phyloP scores from a whole-genome alignment of 2,888 invertebrate genomes.

The Gnatocerus cornutus region DNA sequence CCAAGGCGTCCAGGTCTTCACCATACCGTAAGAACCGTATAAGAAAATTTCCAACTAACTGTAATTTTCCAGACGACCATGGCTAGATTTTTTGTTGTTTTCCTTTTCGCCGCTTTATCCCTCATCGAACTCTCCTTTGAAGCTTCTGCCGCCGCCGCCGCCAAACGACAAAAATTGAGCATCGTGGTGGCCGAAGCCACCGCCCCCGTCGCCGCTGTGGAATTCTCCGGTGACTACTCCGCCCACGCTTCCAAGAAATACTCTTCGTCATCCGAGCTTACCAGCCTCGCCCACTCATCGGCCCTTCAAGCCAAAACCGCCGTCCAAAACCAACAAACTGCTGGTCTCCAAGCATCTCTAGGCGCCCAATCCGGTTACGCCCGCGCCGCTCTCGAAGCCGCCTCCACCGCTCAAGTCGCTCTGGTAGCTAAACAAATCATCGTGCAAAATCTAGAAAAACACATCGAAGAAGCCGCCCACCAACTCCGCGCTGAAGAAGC shows the following conservation, averaged over 20 bases:
- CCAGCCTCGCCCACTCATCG: constrained; percentile 79
- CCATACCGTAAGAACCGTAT: background rate
- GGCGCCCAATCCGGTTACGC: constrained; percentile 82
- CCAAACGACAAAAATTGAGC: constrained; percentile 31
- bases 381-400: constrained; percentile 78
- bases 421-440: constrained; percentile 76
- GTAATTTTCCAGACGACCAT: constrained; percentile 18
- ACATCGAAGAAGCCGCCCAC: constrained; percentile 79
- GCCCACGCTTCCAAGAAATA: constrained; percentile 59
- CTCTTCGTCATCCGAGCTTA: constrained; percentile 79
- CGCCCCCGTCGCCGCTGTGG: background rate
- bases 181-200: constrained; percentile 19
- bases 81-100: constrained; percentile 32
- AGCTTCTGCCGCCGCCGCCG: background rate
- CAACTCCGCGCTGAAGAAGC: constrained; percentile 78
- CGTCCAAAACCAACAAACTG: constrained; percentile 79
- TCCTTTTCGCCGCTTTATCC: background rate
- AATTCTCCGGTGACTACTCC: constrained; percentile 13
- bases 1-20: background rate
- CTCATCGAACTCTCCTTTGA: constrained; percentile 20
- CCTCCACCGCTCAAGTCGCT: constrained; percentile 77
- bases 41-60: background rate
- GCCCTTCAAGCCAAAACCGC: constrained; percentile 83
- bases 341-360: constrained; percentile 83
- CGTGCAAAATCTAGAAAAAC: constrained; percentile 76